Base-by-base conservation (phyloP, 2,797 vertebrate genomes). In the Tokudaia muenninki region DNA sequence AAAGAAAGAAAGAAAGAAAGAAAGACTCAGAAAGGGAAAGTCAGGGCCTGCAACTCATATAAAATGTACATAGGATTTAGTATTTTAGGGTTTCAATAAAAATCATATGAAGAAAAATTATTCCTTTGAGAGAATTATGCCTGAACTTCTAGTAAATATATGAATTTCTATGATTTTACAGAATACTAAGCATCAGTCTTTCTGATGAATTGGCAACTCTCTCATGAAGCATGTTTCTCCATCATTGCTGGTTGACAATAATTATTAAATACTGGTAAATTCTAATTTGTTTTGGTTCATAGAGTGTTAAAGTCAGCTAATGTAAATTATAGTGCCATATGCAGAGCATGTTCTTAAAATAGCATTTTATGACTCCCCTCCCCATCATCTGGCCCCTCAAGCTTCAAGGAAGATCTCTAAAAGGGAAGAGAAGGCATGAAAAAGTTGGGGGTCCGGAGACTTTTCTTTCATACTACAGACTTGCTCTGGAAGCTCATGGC, bases 271-370 rank as follows among this genome's bases (percentile, higher is more conserved):
- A 47, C n/a, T 72, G 50, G 6, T 83, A 84, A 92, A 22, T 65
- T 14, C 37, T 94, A 10, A 59, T 82, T 84, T 70, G 57, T 70
- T 95, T 91, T 92, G 21, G 5, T 65, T 92, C 75, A 63, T 92
- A 17, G 84, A 74, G 17, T 37, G 82, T 9, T 4, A 47, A 34
- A 41, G 29, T 22, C 41, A 84, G 63, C 41, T 19, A 29, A 16
- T 47, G 2, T 83, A 41, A 47, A 41, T 44, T 86, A 1, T 34
- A n/a, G 83, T 50, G 29, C 13, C 31, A 67, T 19, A 50, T 34
- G 31, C 44, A 86, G 59, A 50, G 17, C 3, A 24, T 11, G 41
- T 14, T 50, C 6, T 31, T 52, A 50, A 24, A 34, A 31, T 24
- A 65, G 8, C 9, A 31, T 67, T 86, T n/a, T 14, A 9, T 50